Conservation (phyloP, 2,888 invertebrate species). For the Andrena chrysosceles region DNA sequence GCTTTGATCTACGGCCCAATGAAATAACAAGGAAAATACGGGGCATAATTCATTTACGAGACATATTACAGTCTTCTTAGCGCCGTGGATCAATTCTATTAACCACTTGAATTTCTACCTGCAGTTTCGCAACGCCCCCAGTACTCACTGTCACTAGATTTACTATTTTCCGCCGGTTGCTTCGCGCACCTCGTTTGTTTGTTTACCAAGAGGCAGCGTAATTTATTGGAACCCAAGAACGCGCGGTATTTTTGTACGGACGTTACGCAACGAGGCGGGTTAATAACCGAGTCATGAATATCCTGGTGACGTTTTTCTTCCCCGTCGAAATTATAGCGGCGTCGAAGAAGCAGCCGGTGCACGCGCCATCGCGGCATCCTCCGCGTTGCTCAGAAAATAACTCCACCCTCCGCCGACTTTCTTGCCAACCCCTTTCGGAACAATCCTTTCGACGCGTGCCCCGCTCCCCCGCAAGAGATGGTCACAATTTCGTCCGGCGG, state of each 20-base stretch:
- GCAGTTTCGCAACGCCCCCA: too few relatives aligned
- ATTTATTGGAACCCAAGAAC: slow-evolving; percentile 25
- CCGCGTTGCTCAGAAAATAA: neutral
- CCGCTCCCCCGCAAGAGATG: neutral
- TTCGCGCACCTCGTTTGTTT: neutral
- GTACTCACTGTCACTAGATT: too few relatives aligned
- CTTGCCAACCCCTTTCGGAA: neutral
- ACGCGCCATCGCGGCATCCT: slow-evolving; percentile 32
- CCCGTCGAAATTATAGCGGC: slow-evolving; percentile 62
- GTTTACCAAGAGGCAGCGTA: neutral
- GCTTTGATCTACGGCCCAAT: neutral
- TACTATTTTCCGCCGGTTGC: too few relatives aligned
- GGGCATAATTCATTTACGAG: neutral
- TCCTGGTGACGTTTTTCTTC: slow-evolving; percentile 70
- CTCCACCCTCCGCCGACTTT: neutral
- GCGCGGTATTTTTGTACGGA: slow-evolving; percentile 21
- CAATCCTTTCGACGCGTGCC: neutral
- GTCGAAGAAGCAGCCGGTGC: slow-evolving; percentile 54
- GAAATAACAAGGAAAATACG: neutral
- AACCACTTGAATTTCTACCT: too few relatives aligned
- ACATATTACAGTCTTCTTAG: too few relatives aligned
- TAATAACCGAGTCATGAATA: slow-evolving; percentile 73
- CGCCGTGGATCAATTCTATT: too few relatives aligned
- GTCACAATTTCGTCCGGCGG: neutral
- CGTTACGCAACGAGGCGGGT: slow-evolving; percentile 58